Conservation (phyloP, 1,140 invertebrate genomes). For the Drusus annulatus region DNA sequence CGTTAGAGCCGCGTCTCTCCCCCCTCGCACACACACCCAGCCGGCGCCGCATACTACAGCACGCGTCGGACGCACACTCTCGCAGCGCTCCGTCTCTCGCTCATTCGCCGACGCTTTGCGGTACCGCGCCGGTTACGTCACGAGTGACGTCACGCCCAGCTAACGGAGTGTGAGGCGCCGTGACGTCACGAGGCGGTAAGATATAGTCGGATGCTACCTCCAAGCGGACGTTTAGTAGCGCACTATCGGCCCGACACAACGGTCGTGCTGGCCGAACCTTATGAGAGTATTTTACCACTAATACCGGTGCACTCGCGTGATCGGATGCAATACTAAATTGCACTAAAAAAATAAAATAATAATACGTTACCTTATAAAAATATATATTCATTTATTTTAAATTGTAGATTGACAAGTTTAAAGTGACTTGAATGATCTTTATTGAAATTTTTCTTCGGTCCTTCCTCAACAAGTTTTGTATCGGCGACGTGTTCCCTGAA, state of each 20-base stretch:
- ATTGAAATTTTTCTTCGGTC: background rate
- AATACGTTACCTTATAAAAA: too few species aligned
- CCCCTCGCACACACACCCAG: background rate
- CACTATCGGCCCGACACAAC: slow-evolving; percentile 66
- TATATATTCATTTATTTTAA: too few species aligned
- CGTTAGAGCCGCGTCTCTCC: slow-evolving; percentile 67
- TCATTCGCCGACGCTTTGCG: slow-evolving; percentile 66
- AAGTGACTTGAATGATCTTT: too few species aligned
- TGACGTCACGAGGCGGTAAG: slow-evolving; percentile 68
- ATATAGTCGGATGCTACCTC: slow-evolving; percentile 70
- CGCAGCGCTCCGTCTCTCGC: background rate
- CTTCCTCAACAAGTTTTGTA: slow-evolving; percentile 43
- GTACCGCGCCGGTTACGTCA: slow-evolving; percentile 70
- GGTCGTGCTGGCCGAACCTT: slow-evolving; percentile 62
- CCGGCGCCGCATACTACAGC: slow-evolving; percentile 20
- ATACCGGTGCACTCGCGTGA: slow-evolving; percentile 39
- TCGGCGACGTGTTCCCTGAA: slow-evolving; percentile 6
- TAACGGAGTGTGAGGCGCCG: slow-evolving; percentile 58
- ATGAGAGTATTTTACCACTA: background rate
- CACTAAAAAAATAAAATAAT: too few species aligned
- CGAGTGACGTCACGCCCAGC: slow-evolving; percentile 64
- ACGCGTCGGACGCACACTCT: too few species aligned
- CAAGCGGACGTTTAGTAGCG: slow-evolving; percentile 69
- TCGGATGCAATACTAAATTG: background rate
- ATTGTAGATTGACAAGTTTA: too few species aligned